Conservation (phyloP, 2,797 vertebrate genomes). For the Pangasius larnaudii region DNA sequence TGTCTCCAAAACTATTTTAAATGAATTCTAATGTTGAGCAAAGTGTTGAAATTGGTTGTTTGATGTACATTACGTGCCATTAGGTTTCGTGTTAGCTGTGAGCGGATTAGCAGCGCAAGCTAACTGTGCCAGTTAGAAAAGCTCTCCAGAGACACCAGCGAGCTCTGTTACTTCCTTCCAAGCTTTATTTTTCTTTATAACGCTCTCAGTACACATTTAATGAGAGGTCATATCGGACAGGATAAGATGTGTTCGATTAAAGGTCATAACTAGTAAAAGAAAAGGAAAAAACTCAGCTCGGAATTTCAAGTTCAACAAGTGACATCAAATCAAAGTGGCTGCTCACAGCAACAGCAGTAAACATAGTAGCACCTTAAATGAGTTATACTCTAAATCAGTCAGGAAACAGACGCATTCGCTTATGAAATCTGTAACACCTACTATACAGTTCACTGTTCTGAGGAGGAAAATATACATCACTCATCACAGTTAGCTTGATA, state of each 20-base stretch:
- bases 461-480: too few species aligned
- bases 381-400: too few species aligned
- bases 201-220: neutral
- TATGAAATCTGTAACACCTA: too few species aligned
- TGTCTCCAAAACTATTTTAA: too few species aligned
- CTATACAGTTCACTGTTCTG: too few species aligned
- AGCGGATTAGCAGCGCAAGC: neutral
- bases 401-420: too few species aligned
- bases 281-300: neutral
- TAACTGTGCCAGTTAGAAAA: neutral
- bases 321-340: neutral
- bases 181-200: neutral
- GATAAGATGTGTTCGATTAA: neutral
- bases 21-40: neutral
- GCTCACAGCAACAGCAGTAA: too few species aligned
- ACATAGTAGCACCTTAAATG: too few species aligned
- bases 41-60: neutral
- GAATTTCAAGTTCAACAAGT: neutral
- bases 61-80: neutral
- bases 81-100: neutral
- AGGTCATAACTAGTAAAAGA: neutral
- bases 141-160: neutral
- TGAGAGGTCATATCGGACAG: neutral
- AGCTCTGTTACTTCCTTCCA: neutral
- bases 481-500: too few species aligned